Conservation (phyloP, 2,113 vertebrate species). For the Nesogale talazaci region DNA sequence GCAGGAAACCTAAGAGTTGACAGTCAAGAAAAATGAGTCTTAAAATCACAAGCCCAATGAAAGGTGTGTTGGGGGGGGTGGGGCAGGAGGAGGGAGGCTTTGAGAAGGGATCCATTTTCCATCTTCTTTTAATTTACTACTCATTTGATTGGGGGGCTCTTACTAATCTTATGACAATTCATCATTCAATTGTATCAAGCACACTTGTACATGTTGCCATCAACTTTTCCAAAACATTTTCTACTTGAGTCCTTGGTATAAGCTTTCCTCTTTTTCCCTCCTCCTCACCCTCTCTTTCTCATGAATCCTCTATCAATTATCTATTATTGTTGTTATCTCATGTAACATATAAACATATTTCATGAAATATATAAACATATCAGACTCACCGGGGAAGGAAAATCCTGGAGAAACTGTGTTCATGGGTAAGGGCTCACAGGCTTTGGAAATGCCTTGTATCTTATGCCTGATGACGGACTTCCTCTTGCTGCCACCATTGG, state of each 20-base stretch:
- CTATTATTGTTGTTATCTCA: too few relatives aligned
- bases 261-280: too few relatives aligned
- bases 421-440: constrained; percentile 1
- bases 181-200: too few relatives aligned
- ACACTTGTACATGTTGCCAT: too few relatives aligned
- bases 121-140: too few relatives aligned
- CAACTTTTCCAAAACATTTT: too few relatives aligned
- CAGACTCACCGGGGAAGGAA: not conserved
- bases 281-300: too few relatives aligned
- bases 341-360: constrained; percentile 5
- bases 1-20: not conserved
- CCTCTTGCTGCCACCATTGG: not conserved
- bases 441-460: not conserved
- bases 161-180: too few relatives aligned
- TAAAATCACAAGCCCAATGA: not conserved
- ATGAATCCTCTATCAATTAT: too few relatives aligned
- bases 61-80: not conserved
- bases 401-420: constrained; percentile 5
- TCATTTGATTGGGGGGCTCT: too few relatives aligned
- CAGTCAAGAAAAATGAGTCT: not conserved
- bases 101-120: not conserved
- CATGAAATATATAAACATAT: constrained; percentile 34
- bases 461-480: not conserved
- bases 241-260: too few relatives aligned
- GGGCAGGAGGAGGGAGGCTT: too few relatives aligned